Evolutionary conservation across 2,113 vertebrate species (phyloP).

Genomic region (Eptatretus burgeri): DNA sequence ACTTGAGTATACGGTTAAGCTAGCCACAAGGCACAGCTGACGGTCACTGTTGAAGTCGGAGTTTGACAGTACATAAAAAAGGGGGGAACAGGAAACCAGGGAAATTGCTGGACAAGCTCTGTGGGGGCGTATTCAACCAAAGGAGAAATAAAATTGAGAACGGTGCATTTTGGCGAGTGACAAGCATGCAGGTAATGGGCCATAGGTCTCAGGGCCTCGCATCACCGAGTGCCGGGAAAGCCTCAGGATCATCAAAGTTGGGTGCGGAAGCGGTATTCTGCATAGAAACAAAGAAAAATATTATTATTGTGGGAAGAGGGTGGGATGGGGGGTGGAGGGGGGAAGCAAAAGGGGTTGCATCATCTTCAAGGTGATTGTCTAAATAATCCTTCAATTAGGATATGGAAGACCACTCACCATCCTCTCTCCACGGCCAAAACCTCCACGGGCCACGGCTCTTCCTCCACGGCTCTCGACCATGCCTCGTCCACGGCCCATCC

Average conservation of each 20-base stretch:
- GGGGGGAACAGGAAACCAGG: no score
- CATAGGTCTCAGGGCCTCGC: no score
- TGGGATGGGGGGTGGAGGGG: no score
- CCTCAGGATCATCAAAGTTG: constrained; percentile 93
- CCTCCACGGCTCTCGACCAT: constrained; percentile 16
- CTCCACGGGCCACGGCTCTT: neutral
- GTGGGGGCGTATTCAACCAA: no score
- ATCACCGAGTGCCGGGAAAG: constrained; percentile 38
- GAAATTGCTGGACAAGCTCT: no score
- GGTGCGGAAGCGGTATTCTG: constrained; percentile 72
- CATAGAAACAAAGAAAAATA: constrained; percentile 12
- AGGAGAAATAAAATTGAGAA: no score
- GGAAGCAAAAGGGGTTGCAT: neutral
- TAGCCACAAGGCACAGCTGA: no score
- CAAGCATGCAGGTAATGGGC: no score
- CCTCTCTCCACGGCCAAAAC: neutral
- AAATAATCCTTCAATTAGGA: neutral
- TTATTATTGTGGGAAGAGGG: neutral
- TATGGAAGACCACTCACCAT: neutral
- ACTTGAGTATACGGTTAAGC: no score
- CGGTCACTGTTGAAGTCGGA: no score
- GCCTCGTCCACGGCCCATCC: constrained; percentile 53
- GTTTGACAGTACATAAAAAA: no score
- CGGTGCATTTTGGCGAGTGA: no score
- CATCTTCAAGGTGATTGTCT: neutral